Evolutionary conservation across 2,797 vertebrate genomes (phyloP), one percentile per base, ranked within the genome.

Genomic region (Anguilla megastoma): DNA sequence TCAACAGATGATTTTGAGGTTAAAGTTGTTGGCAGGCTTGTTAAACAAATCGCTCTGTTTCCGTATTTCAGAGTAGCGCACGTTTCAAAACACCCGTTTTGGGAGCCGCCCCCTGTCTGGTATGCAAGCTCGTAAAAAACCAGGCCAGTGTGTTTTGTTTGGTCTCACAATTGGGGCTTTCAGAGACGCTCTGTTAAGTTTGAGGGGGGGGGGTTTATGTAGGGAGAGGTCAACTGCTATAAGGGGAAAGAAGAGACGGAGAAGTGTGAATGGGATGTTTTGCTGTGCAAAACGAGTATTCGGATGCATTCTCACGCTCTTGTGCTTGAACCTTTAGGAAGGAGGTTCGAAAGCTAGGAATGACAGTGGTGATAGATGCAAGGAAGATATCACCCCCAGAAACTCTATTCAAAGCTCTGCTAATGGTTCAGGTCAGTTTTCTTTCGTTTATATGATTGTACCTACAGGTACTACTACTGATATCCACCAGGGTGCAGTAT

Each of bases 331-430:
- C 90, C 93, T 0, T 3, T 58, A 99, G 98, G 95, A 95, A 91
- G 86, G 97, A 97, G 18, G 94, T 94, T 0, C 94, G 92, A 89
- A 95, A 97, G 3, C 84, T 94, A 0, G 98, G 97, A 90, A 92
- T 99, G 91, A 96, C 95, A 0, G 48, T 99, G 0, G 91, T 99
- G 87, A 94, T 98, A 54, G 98, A 99, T 89, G 97, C 97, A 93
- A 96, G 97, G 93, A 97, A 96, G 89, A 95, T 94, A 63, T 88
- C 95, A 0, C 96, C 96, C 0, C 88, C 95, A 0, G 91, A 94
- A 0, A 88, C 90, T 33, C 94, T 99, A 1, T 96, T 96, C 91
- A 95, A 95, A 0, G 97, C 98, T 58, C 95, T 99, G 88, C 94
- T 97, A 86, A 96, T 96, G 10, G 92, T 95, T 16, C 98, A 99